Evolutionary conservation across 2,797 vertebrate genomes (phyloP).

Genomic region (Hemibagrus guttatus): DNA sequence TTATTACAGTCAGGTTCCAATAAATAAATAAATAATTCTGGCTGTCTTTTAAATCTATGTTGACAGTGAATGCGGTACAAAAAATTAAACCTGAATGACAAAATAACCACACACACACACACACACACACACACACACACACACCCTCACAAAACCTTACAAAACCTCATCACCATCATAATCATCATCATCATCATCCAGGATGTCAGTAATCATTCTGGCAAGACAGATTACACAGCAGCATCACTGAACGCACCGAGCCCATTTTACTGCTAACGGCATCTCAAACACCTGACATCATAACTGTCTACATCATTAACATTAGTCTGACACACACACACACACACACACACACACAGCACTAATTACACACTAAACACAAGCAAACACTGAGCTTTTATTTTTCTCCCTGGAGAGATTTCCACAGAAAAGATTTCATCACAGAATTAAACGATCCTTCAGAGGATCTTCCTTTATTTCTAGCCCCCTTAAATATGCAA

Average conservation of each 20-base stretch:
- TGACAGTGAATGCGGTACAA: not conserved
- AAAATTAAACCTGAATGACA: not conserved
- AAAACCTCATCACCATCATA: too few relatives aligned
- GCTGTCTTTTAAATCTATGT: not conserved
- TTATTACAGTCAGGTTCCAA: too few relatives aligned
- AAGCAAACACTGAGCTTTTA: not conserved
- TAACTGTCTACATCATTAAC: slow-evolving; percentile 27
- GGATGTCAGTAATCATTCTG: slow-evolving; percentile 39
- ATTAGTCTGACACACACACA: not conserved
- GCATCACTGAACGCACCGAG: not conserved
- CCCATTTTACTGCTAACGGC: slow-evolving; percentile 29
- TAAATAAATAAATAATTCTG: not conserved
- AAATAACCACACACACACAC: not conserved
- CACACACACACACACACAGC: not conserved
- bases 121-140: slow-evolving; percentile 31
- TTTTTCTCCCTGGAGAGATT: not conserved
- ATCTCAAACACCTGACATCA: slow-evolving; percentile 44
- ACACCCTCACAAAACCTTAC: not conserved
- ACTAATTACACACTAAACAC: not conserved
- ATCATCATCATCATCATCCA: slow-evolving; percentile 36
- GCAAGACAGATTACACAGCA: slow-evolving; percentile 25
- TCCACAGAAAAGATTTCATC: not conserved
- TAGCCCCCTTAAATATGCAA: not conserved
- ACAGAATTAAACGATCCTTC: not conserved
- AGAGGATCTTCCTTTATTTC: not conserved